phyloP scores from a whole-genome alignment of 2,888 invertebrate genomes.

The Sminthurinus aureus region DNA sequence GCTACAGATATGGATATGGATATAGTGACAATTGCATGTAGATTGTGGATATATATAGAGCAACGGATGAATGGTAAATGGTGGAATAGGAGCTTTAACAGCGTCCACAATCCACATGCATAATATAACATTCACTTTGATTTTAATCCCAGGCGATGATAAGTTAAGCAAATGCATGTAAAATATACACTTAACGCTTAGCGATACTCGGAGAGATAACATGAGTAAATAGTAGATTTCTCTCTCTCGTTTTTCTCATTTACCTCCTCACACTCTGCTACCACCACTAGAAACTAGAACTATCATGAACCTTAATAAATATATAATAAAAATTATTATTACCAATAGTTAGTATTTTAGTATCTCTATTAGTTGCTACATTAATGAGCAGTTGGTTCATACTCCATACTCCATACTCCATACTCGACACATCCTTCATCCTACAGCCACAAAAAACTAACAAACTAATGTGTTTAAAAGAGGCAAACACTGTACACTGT shows the following conservation, averaged over 20 bases:
- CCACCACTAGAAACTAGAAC: too few species aligned
- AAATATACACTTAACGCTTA: constrained; percentile 29
- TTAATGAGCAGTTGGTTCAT: background rate
- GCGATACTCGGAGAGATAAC: constrained; percentile 17
- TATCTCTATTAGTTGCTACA: background rate
- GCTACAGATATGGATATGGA: constrained; percentile 18
- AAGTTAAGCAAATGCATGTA: constrained; percentile 40
- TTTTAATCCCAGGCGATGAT: constrained; percentile 28
- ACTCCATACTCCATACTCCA: too few species aligned
- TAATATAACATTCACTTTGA: background rate
- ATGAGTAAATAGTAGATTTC: constrained; percentile 18
- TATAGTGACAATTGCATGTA: too few species aligned
- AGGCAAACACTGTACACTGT: too few species aligned
- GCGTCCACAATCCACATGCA: background rate
- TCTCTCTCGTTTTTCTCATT: background rate
- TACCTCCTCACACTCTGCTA: background rate
- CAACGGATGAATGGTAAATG: background rate
- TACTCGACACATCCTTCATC: too few species aligned
- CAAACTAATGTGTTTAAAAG: background rate
- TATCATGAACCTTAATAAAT: constrained; percentile 27
- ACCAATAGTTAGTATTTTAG: background rate
- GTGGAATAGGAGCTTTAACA: background rate
- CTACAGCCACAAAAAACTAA: background rate
- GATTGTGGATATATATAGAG: too few species aligned
- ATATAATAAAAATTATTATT: constrained; percentile 28